A percentile compares a stretch with the other conserved stretches of the same genome.
Evolutionary conservation across 2,797 vertebrate species (phyloP).

Genomic region (Sebastiscus tertius): DNA sequence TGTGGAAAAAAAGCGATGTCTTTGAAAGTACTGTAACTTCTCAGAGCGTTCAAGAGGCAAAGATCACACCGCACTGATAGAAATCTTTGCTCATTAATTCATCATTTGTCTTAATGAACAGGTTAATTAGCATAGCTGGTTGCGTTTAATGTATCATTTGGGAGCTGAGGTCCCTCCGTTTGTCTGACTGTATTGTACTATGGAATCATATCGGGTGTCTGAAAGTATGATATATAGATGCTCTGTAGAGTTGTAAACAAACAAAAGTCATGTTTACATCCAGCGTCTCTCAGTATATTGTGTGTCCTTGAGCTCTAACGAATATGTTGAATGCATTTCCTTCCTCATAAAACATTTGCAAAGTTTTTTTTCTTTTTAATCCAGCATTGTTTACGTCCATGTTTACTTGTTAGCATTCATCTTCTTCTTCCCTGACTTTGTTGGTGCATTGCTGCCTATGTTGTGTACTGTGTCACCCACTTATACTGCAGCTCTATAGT

Average conservation of each 20-base stretch:
- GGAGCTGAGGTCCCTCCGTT: background rate
- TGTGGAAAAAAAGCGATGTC: constrained; percentile 26
- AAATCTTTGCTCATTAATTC: constrained; percentile 31
- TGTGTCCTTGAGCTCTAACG: background rate
- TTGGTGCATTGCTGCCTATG: no score
- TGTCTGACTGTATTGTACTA: background rate
- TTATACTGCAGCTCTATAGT: background rate
- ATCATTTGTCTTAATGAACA: constrained; percentile 35
- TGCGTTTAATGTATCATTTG: constrained; percentile 22
- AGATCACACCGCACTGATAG: constrained; percentile 25
- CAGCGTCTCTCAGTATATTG: background rate
- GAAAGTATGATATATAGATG: background rate
- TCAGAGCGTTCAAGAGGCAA: background rate
- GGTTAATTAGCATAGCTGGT: constrained; percentile 24
- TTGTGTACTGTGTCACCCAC: background rate
- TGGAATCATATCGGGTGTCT: background rate
- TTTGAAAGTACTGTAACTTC: constrained; percentile 44
- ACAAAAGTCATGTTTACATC: background rate
- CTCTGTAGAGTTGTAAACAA: background rate
- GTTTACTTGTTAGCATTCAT: no score
- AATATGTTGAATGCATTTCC: background rate
- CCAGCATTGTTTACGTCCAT: no score
- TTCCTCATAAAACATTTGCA: background rate
- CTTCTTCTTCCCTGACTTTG: no score
- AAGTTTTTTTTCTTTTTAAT: no score